Conservation (phyloP, 2,888 invertebrate genomes). For the Drosophila putrida region DNA sequence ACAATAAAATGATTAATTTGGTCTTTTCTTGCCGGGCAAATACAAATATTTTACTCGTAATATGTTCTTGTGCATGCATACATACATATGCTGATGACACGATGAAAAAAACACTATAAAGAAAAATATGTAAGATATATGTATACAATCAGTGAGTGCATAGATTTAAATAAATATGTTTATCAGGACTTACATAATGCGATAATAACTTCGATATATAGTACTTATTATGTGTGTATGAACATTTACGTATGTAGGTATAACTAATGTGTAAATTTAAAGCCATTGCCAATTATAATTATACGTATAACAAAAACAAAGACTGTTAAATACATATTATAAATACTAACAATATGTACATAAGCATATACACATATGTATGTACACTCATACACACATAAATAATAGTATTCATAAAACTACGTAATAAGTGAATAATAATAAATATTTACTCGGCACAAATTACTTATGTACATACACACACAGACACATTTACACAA, state of each 20-base stretch:
- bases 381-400: not conserved
- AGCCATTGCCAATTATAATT: constrained; percentile 71
- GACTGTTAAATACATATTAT: constrained; percentile 61
- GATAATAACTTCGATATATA: constrained; percentile 15
- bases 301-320: constrained; percentile 43
- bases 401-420: not conserved
- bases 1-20: not conserved
- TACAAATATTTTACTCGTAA: constrained; percentile 1
- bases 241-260: constrained; percentile 47
- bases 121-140: not conserved
- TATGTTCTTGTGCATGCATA: not conserved
- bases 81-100: constrained; percentile 7
- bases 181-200: constrained; percentile 7
- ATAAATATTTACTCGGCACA: constrained; percentile 6
- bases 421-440: constrained; percentile 2
- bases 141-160: not conserved
- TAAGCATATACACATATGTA: constrained; percentile 1
- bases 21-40: not conserved
- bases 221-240: constrained; percentile 7
- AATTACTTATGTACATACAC: constrained; percentile 18
- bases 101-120: not conserved
- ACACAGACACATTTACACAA: not conserved
- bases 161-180: constrained; percentile 4
- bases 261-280: constrained; percentile 13
- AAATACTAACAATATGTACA: constrained; percentile 20